phyloP scores from a whole-genome alignment of 1,140 invertebrate species.

The Neuroterus valhalla region DNA sequence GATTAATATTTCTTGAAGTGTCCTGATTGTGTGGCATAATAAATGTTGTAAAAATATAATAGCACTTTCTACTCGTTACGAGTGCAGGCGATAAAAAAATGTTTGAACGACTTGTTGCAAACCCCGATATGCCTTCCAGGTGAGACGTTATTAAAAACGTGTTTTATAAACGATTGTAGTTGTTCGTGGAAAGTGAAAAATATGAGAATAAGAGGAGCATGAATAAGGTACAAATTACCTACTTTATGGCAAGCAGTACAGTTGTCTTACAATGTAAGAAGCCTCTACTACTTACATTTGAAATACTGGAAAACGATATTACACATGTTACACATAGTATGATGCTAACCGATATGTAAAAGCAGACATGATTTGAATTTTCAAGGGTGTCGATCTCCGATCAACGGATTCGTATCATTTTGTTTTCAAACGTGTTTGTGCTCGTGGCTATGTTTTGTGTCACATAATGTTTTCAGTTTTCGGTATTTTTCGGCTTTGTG shows the following conservation, averaged over 20 bases:
- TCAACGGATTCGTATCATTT: too few relatives aligned
- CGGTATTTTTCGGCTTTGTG: too few relatives aligned
- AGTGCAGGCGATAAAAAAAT: neutral
- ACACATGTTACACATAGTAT: too few relatives aligned
- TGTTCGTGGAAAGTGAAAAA: neutral
- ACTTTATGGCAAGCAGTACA: neutral
- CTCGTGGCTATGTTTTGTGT: too few relatives aligned
- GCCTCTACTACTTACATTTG: neutral
- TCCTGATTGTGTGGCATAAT: neutral
- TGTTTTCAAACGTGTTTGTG: too few relatives aligned
- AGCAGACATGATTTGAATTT: too few relatives aligned
- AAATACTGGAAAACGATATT: too few relatives aligned
- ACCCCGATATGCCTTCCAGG: neutral
- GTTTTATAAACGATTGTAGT: constrained; percentile 1
- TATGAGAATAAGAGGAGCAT: neutral
- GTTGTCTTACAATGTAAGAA: neutral
- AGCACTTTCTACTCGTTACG: neutral
- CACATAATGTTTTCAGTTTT: too few relatives aligned
- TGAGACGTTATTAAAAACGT: constrained; percentile 1
- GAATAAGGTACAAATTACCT: neutral
- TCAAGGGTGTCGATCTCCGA: too few relatives aligned
- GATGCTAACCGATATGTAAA: too few relatives aligned
- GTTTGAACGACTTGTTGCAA: neutral
- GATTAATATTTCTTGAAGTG: neutral
- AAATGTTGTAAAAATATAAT: constrained; percentile 1